These are phyloP conservation scores for Simalia tracyae DNA, from an alignment of 2,797 vertebrate species.

Conservation along the genomic window DNA sequence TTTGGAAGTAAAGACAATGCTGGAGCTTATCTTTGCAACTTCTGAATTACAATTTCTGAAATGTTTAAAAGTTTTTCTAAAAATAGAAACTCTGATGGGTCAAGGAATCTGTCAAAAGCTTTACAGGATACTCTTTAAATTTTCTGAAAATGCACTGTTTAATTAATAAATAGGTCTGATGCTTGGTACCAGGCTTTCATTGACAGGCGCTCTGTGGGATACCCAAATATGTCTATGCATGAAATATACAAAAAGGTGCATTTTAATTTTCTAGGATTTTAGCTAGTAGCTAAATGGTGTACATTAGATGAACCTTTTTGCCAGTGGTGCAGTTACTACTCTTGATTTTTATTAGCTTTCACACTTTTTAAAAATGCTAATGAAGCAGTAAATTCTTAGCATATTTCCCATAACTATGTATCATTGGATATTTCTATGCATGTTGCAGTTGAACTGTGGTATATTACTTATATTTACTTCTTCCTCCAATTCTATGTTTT, in stretches of 20 bases:
- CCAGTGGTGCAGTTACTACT: not conserved
- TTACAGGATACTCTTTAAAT: not conserved
- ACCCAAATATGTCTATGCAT: not conserved
- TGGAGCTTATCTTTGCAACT: not conserved
- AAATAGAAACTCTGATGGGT: not conserved
- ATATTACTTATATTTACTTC: not conserved
- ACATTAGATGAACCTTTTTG: not conserved
- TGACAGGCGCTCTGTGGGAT: not conserved
- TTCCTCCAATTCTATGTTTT: not conserved
- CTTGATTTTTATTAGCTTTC: not conserved
- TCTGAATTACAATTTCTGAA: not conserved
- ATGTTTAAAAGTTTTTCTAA: not conserved
- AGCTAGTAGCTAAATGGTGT: not conserved
- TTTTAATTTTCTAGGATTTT: not conserved
- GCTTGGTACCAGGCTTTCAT: not conserved
- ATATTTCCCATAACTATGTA: not conserved
- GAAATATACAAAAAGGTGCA: not conserved
- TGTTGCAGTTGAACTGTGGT: not conserved
- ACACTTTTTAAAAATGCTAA: not conserved
- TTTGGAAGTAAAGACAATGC: not conserved
- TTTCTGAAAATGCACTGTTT: not conserved
- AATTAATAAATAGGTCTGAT: not conserved
- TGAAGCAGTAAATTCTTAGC: not conserved
- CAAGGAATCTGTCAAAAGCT: not conserved
- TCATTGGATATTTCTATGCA: not conserved